Percentiles rank a stretch among this genome's conserved stretches.
These are phyloP conservation scores for Enoplosus armatus DNA, from an alignment of 2,797 vertebrate genomes.

Conservation along the genomic window DNA sequence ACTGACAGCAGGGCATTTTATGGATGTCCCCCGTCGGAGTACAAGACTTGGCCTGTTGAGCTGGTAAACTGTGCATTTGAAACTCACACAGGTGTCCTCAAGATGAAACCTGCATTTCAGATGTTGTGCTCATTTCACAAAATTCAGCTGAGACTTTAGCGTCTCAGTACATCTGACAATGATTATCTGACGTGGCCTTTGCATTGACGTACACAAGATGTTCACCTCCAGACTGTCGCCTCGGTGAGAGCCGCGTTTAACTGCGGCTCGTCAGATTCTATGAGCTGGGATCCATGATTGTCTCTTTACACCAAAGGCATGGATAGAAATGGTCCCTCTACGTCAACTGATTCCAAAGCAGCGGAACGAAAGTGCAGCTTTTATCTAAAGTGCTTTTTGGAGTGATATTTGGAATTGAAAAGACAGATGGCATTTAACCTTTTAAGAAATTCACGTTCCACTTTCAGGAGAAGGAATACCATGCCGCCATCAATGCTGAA, in stretches of 20 bases:
- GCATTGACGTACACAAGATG: not conserved
- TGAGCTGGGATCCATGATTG: constrained; percentile 73
- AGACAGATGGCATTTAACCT: constrained; percentile 20
- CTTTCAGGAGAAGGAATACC: constrained; percentile 28
- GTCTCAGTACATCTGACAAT: not conserved
- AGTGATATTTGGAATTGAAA: constrained; percentile 61
- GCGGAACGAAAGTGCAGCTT: constrained; percentile 79
- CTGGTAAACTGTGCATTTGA: not conserved
- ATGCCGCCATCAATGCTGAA: constrained; percentile 17
- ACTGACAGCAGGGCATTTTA: not conserved
- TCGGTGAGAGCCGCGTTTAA: constrained; percentile 14
- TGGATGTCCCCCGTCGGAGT: not conserved
- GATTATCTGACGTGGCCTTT: not conserved
- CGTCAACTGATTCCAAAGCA: constrained; percentile 63
- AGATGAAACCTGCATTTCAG: not conserved
- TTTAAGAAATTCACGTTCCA: constrained; percentile 13
- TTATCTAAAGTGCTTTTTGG: constrained; percentile 84
- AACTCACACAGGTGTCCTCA: not conserved
- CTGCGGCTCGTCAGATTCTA: constrained; percentile 34
- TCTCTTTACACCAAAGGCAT: constrained; percentile 71
- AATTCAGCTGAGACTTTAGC: not conserved
- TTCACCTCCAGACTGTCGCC: not conserved
- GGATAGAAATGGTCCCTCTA: constrained; percentile 50
- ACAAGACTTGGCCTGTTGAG: not conserved
- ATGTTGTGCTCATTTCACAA: constrained; percentile 35